A percentile compares a stretch with the other conserved stretches of the same genome.
Conservation (phyloP, 2,797 vertebrate species). For the Platyrinchus mystaceus region DNA sequence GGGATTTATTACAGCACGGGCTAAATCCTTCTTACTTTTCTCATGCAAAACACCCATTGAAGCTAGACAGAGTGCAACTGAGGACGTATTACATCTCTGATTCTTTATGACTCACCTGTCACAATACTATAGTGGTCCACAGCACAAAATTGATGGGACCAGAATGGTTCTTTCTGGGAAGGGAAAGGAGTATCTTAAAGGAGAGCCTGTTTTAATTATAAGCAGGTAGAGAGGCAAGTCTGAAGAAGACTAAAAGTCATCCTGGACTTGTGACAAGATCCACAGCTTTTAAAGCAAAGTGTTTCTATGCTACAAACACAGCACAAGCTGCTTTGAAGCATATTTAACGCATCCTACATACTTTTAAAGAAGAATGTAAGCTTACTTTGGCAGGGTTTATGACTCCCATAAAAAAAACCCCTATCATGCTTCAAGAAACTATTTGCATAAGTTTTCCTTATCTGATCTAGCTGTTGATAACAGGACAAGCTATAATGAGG, state of each 20-base stretch:
- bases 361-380: slow-evolving; percentile 42
- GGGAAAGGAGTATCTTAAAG: not conserved
- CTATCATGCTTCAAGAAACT: not conserved
- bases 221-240: not conserved
- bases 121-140: not conserved
- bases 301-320: slow-evolving; percentile 21
- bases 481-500: not conserved
- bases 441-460: not conserved
- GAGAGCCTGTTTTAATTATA: not conserved
- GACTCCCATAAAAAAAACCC: not conserved
- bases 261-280: slow-evolving; percentile 18
- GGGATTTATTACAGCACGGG: slow-evolving; percentile 28
- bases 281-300: slow-evolving; percentile 7
- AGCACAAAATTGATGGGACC: not conserved
- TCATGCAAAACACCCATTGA: slow-evolving; percentile 26
- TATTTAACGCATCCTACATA: slow-evolving; percentile 40
- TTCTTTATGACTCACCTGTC: slow-evolving; percentile 10
- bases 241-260: slow-evolving; percentile 11
- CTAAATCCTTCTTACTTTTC: slow-evolving; percentile 54
- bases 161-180: not conserved
- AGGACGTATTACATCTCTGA: not conserved
- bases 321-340: slow-evolving; percentile 23
- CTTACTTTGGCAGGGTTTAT: slow-evolving; percentile 20
- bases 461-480: slow-evolving; percentile 43
- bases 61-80: slow-evolving; percentile 1